A percentile compares a stretch with the other conserved stretches of the same genome.
These are phyloP conservation scores for Drosophila lutescens DNA, from an alignment of 2,888 invertebrate genomes.

Conservation along the genomic window DNA sequence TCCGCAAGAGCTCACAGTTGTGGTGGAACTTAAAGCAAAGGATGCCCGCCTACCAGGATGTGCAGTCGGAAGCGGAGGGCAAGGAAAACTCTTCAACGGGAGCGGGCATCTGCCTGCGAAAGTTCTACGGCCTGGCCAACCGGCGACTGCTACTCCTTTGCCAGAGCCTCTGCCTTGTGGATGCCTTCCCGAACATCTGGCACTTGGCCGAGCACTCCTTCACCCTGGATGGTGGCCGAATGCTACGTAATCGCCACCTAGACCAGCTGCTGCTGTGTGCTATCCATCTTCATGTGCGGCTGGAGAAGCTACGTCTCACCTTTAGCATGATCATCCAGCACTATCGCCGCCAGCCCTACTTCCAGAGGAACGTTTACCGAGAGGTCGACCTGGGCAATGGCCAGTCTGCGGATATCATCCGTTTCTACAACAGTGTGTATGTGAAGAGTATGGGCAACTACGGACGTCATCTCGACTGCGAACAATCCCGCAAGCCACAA, in stretches of 20 bases:
- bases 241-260: conserved; percentile 57
- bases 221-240: conserved; percentile 21
- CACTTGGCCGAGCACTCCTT: conserved; percentile 61
- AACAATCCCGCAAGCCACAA: background rate
- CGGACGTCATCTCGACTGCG: conserved; percentile 25
- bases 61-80: conserved; percentile 18
- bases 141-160: conserved; percentile 51
- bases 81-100: conserved; percentile 38
- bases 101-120: conserved; percentile 61
- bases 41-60: conserved; percentile 43
- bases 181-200: conserved; percentile 53
- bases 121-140: conserved; percentile 61
- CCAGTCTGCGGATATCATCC: conserved; percentile 49
- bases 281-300: conserved; percentile 50
- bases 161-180: conserved; percentile 35
- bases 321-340: conserved; percentile 56
- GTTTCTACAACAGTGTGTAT: conserved; percentile 60
- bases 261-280: conserved; percentile 66
- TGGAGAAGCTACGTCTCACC: conserved; percentile 13
- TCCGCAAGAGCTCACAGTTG: conserved; percentile 52
- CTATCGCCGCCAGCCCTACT: conserved; percentile 57
- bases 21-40: conserved; percentile 39
- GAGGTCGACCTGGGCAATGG: conserved; percentile 36
- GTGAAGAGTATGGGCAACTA: conserved; percentile 45
- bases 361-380: conserved; percentile 50